phyloP scores from a whole-genome alignment of 2,113 vertebrate genomes.

The Serilophus lunatus region DNA sequence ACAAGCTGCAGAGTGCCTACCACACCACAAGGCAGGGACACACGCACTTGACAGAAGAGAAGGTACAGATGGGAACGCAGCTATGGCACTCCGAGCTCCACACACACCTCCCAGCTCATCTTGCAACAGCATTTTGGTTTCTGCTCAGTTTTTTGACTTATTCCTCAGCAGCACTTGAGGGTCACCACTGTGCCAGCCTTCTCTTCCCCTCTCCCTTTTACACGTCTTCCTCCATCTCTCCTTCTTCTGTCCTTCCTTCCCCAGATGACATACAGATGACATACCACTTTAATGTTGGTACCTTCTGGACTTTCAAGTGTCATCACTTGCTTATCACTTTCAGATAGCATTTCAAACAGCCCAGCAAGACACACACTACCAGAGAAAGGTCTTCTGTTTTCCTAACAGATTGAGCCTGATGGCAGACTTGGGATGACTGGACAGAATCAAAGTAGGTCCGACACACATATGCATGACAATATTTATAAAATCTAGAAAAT shows the following conservation, averaged over 20 bases:
- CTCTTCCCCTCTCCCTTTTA: neutral
- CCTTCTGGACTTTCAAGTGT: neutral
- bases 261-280: neutral
- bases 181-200: neutral
- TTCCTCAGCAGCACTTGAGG: neutral
- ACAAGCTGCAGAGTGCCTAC: neutral
- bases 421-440: neutral
- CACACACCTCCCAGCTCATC: neutral
- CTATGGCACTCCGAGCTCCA: neutral
- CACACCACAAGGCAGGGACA: neutral
- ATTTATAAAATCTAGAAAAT: neutral
- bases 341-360: neutral
- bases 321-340: too few relatives aligned
- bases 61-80: neutral
- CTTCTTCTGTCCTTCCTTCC: neutral
- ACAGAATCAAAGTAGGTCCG: neutral
- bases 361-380: neutral
- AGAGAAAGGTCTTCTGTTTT: neutral
- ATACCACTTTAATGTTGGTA: neutral
- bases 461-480: neutral
- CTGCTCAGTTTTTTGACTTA: neutral
- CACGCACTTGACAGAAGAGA: accelerated
- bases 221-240: neutral
- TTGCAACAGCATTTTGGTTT: neutral
- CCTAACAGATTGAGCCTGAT: neutral